These are phyloP conservation scores for Drosophila malerkotliana DNA, from an alignment of 1,140 invertebrate genomes.

Conservation along the genomic window DNA sequence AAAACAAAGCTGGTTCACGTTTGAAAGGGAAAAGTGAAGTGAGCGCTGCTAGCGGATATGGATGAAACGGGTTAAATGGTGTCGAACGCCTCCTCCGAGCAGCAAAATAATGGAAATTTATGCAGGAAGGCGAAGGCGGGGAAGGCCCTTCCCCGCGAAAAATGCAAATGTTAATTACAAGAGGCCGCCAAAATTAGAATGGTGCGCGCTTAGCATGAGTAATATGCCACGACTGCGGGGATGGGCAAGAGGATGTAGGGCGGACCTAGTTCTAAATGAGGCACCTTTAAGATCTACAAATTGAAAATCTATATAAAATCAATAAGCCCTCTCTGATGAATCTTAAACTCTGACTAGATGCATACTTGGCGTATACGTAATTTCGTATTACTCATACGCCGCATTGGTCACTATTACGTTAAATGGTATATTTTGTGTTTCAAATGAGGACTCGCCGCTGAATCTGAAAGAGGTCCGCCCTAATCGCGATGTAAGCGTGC, in stretches of 20 bases:
- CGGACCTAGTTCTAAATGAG: constrained; percentile 22
- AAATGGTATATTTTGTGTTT: neutral
- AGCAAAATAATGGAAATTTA: constrained; percentile 64
- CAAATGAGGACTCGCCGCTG: neutral
- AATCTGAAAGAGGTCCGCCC: constrained; percentile 15
- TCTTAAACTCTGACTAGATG: neutral
- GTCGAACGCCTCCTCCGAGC: constrained; percentile 19
- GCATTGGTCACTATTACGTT: neutral
- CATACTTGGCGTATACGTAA: neutral
- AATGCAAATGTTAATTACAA: constrained; percentile 78
- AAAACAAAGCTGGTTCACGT: constrained; percentile 8
- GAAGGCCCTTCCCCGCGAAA: constrained; percentile 42
- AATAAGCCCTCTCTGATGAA: too few species aligned
- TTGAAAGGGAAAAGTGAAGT: constrained; percentile 10
- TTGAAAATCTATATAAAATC: too few species aligned
- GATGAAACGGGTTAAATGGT: constrained; percentile 36
- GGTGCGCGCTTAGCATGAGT: constrained; percentile 65
- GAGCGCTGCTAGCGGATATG: constrained; percentile 9
- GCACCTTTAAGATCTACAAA: too few species aligned
- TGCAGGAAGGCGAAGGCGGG: constrained; percentile 20
- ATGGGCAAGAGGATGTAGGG: constrained; percentile 3
- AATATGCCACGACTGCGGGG: constrained; percentile 44
- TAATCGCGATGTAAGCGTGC: constrained; percentile 11
- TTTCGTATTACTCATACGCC: constrained; percentile 3
- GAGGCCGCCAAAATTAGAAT: constrained; percentile 55